Percentiles rank a stretch among this genome's conserved stretches.
Conservation (phyloP, 1,140 invertebrate species). For the Orius insidiosus region DNA sequence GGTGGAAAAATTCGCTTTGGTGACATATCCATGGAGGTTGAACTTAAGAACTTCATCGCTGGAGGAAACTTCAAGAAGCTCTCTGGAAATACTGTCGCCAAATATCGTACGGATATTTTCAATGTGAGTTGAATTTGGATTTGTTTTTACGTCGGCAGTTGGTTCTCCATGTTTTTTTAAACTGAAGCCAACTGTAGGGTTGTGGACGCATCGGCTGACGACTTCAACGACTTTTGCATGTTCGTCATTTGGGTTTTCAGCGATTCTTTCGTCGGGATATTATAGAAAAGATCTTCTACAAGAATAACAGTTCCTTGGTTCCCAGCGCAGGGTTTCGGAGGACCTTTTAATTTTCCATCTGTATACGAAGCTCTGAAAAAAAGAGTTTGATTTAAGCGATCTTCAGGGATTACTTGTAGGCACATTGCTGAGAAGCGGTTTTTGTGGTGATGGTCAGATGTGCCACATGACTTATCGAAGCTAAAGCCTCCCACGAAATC, state of each 20-base stretch:
- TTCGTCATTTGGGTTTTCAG: conserved; percentile 68
- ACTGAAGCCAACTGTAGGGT: conserved; percentile 59
- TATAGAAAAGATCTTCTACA: conserved; percentile 93
- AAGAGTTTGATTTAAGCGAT: not conserved
- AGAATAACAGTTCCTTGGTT: conserved; percentile 78
- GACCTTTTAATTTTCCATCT: conserved; percentile 62
- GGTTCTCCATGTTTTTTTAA: conserved; percentile 76
- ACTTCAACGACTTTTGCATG: conserved; percentile 63
- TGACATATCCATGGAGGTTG: conserved; percentile 53
- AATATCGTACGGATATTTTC: conserved; percentile 70
- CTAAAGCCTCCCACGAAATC: conserved; percentile 92
- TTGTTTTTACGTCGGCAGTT: conserved; percentile 52
- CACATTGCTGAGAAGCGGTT: conserved; percentile 64
- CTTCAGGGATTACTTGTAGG: conserved; percentile 66
- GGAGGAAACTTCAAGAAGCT: conserved; percentile 57
- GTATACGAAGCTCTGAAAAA: conserved; percentile 57
- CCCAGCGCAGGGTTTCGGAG: conserved; percentile 70
- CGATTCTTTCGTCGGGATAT: conserved; percentile 67
- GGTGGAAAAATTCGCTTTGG: conserved; percentile 78
- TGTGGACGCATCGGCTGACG: conserved; percentile 62
- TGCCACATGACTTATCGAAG: conserved; percentile 91
- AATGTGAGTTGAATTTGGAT: conserved; percentile 45
- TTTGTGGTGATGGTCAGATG: conserved; percentile 85
- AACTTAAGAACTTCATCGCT: conserved; percentile 52
- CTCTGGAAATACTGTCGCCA: conserved; percentile 45